Evolutionary conservation across 2,888 invertebrate genomes (phyloP).

Genomic region (Yponomeuta cagnagella): DNA sequence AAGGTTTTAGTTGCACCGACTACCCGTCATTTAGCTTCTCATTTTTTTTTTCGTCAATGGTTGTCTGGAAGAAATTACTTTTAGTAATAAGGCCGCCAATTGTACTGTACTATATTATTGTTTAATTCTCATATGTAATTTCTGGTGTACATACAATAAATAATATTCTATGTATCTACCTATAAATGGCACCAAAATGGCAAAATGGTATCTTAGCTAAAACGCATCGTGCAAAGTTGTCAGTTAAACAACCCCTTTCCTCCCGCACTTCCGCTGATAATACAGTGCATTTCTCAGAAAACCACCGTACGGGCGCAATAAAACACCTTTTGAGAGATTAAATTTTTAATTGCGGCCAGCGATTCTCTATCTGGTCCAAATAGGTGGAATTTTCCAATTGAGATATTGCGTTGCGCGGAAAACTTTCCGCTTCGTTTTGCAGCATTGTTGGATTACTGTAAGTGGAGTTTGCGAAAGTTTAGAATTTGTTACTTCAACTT

Average conservation of each 20-base stretch:
- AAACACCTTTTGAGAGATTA: conserved; percentile 11
- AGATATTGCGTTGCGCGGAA: not conserved
- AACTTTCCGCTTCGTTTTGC: not conserved
- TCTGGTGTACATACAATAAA: too few relatives aligned
- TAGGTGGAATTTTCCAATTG: not conserved
- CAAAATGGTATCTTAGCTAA: too few relatives aligned
- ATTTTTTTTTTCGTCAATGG: too few relatives aligned
- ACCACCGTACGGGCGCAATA: not conserved
- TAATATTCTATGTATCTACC: too few relatives aligned
- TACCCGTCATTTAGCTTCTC: too few relatives aligned
- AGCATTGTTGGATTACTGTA: not conserved
- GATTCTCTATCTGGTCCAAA: not conserved
- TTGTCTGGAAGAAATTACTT: too few relatives aligned
- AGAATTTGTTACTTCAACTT: not conserved
- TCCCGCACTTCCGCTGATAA: not conserved
- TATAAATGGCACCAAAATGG: too few relatives aligned
- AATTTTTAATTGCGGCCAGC: conserved; percentile 10
- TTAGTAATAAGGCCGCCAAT: too few relatives aligned
- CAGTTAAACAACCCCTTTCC: not conserved
- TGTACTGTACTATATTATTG: too few relatives aligned
- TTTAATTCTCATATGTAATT: too few relatives aligned
- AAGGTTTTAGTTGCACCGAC: too few relatives aligned
- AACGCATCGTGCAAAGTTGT: too few relatives aligned
- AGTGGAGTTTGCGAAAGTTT: not conserved
- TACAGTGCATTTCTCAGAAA: conserved; percentile 9